Evolutionary conservation across 2,113 vertebrate species (phyloP).

Genomic region (Callopanchax toddi): DNA sequence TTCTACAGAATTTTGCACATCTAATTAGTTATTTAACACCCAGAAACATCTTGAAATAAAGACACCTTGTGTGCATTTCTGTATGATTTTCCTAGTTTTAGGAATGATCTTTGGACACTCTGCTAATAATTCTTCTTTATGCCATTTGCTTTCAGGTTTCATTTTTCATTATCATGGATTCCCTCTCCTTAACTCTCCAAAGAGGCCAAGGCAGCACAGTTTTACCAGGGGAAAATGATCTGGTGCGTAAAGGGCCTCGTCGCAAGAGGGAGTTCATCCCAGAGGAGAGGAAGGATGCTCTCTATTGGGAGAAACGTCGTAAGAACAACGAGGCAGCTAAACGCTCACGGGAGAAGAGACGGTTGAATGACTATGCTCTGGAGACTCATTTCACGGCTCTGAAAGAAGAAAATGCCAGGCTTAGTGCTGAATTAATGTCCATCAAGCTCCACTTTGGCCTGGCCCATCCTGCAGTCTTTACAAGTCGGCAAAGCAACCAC

Average conservation of each 20-base stretch:
- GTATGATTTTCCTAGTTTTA: no score
- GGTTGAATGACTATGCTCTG: constrained; percentile 82
- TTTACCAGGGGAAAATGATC: constrained; percentile 19
- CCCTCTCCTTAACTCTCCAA: constrained; percentile 20
- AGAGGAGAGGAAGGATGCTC: constrained; percentile 87
- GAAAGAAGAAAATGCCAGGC: constrained; percentile 84
- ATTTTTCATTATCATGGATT: constrained; percentile 60
- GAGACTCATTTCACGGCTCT: constrained; percentile 82
- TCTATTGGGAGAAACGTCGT: constrained; percentile 91
- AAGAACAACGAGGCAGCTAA: constrained; percentile 93
- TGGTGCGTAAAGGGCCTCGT: constrained; percentile 56
- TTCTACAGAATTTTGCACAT: no score
- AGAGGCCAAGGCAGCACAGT: constrained; percentile 7
- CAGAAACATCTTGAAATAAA: no score
- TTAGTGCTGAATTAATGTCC: constrained; percentile 83
- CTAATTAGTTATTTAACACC: no score
- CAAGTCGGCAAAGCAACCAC: constrained; percentile 58
- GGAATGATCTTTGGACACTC: no score
- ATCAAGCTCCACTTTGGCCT: constrained; percentile 84
- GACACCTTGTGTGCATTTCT: no score
- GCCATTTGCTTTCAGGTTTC: constrained; percentile 29
- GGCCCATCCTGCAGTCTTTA: constrained; percentile 33
- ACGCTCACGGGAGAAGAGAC: constrained; percentile 88
- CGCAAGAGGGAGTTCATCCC: constrained; percentile 90
- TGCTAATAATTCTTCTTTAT: not conserved